phyloP scores from a whole-genome alignment of 2,113 vertebrate species.

The Bambusicola thoracicus region DNA sequence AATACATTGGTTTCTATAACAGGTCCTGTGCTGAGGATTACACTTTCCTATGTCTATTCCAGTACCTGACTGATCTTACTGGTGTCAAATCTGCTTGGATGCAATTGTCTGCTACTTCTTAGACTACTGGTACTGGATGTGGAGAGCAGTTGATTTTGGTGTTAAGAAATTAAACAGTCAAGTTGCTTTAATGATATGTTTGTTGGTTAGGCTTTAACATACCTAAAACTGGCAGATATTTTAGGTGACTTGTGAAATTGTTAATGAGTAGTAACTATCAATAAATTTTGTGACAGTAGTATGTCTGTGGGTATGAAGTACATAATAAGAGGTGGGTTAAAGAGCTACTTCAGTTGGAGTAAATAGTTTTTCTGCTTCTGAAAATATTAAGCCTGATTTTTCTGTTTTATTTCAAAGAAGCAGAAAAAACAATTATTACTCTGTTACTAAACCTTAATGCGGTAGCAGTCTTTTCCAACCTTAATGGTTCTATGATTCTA shows the following conservation, averaged over 20 bases:
- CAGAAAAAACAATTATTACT: not conserved
- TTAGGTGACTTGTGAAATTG: not conserved
- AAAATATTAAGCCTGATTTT: not conserved
- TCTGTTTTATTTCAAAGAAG: not conserved
- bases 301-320: fast-evolving
- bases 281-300: not conserved
- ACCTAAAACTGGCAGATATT: not conserved
- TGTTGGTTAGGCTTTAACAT: not conserved
- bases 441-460: not conserved
- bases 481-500: too few species aligned
- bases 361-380: not conserved
- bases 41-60: not conserved
- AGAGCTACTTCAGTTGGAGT: not conserved
- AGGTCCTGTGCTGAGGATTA: not conserved
- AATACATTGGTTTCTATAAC: not conserved
- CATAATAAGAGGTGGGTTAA: not conserved
- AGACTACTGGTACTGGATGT: not conserved
- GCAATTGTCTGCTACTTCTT: not conserved
- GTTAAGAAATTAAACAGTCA: not conserved
- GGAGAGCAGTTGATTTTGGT: not conserved
- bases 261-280: not conserved
- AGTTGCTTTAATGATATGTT: fast-evolving
- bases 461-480: too few species aligned
- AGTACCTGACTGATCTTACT: not conserved
- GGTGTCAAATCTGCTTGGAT: not conserved